A percentile compares a stretch with the other conserved stretches of the same genome.
These are phyloP conservation scores for Polyodon spathula DNA, from an alignment of 2,113 vertebrate species.

Conservation along the genomic window DNA sequence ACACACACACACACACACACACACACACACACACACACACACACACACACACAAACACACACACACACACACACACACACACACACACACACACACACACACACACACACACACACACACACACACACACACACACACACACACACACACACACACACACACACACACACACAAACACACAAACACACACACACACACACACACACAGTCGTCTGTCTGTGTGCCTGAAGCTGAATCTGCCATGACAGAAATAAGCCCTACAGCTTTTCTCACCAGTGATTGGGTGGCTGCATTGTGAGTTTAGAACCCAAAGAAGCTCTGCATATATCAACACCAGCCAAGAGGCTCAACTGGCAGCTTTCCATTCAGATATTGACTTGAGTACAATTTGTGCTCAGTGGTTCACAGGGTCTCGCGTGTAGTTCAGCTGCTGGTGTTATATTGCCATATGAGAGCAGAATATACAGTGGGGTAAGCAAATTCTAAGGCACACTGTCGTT, in stretches of 20 bases:
- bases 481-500: too few species aligned
- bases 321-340: constrained; percentile 53
- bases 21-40: constrained; percentile 18
- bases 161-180: constrained; percentile 26
- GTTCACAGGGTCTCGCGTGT: constrained; percentile 52
- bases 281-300: constrained; percentile 34
- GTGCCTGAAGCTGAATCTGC: constrained; percentile 15
- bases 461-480: too few species aligned
- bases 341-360: constrained; percentile 45
- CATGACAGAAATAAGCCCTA: constrained; percentile 19
- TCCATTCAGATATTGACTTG: constrained; percentile 51
- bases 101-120: constrained; percentile 18
- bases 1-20: constrained; percentile 5
- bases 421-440: constrained; percentile 48
- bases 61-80: constrained; percentile 19
- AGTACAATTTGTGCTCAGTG: constrained; percentile 54
- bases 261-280: constrained; percentile 36
- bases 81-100: constrained; percentile 1
- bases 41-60: constrained; percentile 17
- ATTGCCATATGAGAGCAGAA: constrained; percentile 40
- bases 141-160: constrained; percentile 16
- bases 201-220: not conserved
- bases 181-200: constrained; percentile 4
- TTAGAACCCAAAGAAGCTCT: constrained; percentile 40
- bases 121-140: too few species aligned